Evolutionary conservation across 1,140 invertebrate species (phyloP).

Genomic region (Penaeus chinensis): DNA sequence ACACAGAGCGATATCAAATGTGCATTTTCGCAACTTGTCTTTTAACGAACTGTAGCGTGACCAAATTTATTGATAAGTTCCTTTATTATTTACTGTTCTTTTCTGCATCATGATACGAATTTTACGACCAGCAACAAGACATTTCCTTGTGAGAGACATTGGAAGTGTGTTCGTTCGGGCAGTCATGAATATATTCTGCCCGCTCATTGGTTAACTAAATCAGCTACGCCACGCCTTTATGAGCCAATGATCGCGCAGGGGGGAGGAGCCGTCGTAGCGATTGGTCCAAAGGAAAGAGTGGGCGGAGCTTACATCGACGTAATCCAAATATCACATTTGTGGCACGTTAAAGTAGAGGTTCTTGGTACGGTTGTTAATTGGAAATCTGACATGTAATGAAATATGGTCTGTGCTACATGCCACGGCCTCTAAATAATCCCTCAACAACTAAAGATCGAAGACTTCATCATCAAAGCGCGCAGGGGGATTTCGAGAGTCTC

Average conservation of each 20-base stretch:
- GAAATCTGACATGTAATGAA: too few relatives aligned
- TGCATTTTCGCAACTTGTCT: too few relatives aligned
- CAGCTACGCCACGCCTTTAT: slow-evolving; percentile 19
- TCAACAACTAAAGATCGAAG: too few relatives aligned
- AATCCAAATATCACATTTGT: slow-evolving; percentile 5
- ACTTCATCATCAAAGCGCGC: too few relatives aligned
- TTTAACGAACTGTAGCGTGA: too few relatives aligned
- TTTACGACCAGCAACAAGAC: slow-evolving; percentile 34
- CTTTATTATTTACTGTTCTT: slow-evolving; percentile 16
- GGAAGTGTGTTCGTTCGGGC: slow-evolving; percentile 48
- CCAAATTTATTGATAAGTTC: too few relatives aligned
- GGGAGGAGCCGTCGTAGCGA: slow-evolving; percentile 13
- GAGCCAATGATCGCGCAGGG: slow-evolving; percentile 19
- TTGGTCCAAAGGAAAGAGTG: background rate
- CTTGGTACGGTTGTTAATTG: slow-evolving; percentile 31
- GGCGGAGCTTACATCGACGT: slow-evolving; percentile 8
- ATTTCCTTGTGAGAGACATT: slow-evolving; percentile 23
- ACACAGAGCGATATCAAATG: too few relatives aligned
- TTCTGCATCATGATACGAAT: slow-evolving; percentile 47
- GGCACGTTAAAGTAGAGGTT: slow-evolving; percentile 33
- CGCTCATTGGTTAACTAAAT: slow-evolving; percentile 53
- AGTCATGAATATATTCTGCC: slow-evolving; percentile 49
- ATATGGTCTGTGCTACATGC: too few relatives aligned
- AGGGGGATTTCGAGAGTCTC: too few relatives aligned
- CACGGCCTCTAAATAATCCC: too few relatives aligned